Evolutionary conservation across 2,113 vertebrate species (phyloP), one percentile per base, ranked within the genome.

Genomic region (Carassius auratus): DNA sequence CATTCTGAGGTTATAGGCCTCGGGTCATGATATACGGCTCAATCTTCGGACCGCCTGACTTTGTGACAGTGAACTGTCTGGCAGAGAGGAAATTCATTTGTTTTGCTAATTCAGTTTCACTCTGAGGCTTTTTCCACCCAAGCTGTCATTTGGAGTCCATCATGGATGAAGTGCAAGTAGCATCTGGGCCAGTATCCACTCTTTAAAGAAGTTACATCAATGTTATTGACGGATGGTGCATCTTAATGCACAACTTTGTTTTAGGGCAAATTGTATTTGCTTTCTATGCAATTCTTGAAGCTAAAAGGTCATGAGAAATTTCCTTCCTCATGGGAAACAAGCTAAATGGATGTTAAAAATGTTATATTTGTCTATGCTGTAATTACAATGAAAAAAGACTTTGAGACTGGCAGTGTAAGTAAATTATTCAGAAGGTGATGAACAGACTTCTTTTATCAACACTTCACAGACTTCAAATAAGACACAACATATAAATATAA

Each of bases 91-190:
- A 86, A 83, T 86, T 89, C 79, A 89, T 90, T 90, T 87, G 83
- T 86, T 87, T 89, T 48, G 50, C 61, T 90, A 89, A 90, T 90
- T 84, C 83, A 68, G 84, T 89, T 89, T 86, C 19, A 52, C 77
- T 75, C 68, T 38, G 81, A 84, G 84, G 55, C 82, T 82, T 84
- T 81, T 85, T 87, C 50, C 84, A 86, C 78, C 45, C 71, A 84
- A 77, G 38, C 62, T 69, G 79, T 85, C 86, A 19, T 86, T 79
- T 76, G 84, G 61, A 85, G 84, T 83, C 86, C 79, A 83, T 90
- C 86, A 81, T 36, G 48, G 62, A 78, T 45, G 38, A 5, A 73
- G 26, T 38, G 69, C 59, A 81, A 83, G 86, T 75, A 90, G 55
- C 89, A 90, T 86, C 85, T 87, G 82, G 30, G 33, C 78, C 66